phyloP scores from a whole-genome alignment of 53 echinoderm and acorn worm species.

The Holothuria leucospilota region DNA sequence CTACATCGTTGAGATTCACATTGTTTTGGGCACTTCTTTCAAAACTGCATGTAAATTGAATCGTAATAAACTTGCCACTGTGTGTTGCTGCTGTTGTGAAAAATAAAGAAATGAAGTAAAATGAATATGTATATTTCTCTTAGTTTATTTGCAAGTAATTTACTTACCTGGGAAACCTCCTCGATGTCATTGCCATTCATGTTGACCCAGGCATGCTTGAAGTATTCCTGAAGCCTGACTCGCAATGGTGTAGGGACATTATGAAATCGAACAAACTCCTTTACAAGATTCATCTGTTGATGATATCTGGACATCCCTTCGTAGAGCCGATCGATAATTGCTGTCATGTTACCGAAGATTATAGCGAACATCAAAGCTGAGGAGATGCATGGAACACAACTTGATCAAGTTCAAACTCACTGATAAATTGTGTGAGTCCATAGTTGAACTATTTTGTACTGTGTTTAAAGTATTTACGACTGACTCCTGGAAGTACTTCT shows the following conservation, averaged over 20 bases:
- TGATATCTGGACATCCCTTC: conserved; percentile 92
- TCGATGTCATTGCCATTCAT: conserved; percentile 94
- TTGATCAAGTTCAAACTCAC: too few species aligned
- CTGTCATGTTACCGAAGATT: conserved; percentile 99
- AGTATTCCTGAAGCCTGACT: conserved; percentile 91
- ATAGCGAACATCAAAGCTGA: conserved; percentile 98
- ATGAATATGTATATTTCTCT: too few species aligned
- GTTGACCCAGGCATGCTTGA: conserved; percentile 93
- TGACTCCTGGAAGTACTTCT: too few species aligned
- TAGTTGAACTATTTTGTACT: too few species aligned
- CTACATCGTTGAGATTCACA: too few species aligned
- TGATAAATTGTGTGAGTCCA: too few species aligned
- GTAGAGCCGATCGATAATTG: conserved; percentile 64
- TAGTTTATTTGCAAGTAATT: not conserved
- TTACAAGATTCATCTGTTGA: conserved; percentile 88
- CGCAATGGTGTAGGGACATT: conserved; percentile 88
- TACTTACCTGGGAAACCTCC: conserved; percentile 86
- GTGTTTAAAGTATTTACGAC: too few species aligned
- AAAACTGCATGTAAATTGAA: too few species aligned
- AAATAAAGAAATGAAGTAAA: too few species aligned
- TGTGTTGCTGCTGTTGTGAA: too few species aligned
- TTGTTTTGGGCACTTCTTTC: too few species aligned
- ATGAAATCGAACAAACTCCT: conserved; percentile 96
- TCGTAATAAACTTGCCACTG: too few species aligned
- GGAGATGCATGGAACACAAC: not conserved